phyloP scores from a whole-genome alignment of 35 echinoderm and acorn worm genomes.

The Apostichopus californicus region DNA sequence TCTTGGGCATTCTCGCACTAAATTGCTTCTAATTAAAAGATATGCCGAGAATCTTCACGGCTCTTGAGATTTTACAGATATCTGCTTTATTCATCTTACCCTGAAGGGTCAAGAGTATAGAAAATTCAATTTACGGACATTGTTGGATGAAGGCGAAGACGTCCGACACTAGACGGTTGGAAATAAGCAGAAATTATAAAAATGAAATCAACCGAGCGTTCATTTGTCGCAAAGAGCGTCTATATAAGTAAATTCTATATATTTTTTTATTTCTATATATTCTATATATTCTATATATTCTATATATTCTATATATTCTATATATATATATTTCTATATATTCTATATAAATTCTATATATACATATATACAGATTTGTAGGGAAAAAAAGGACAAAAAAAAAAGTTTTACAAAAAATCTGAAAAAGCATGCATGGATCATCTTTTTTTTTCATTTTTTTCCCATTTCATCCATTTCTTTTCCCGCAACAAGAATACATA shows the following conservation, averaged over 20 bases:
- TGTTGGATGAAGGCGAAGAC: background rate
- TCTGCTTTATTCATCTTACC: slow-evolving; percentile 4
- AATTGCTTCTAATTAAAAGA: background rate
- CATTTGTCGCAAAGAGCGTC: background rate
- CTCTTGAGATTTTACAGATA: background rate
- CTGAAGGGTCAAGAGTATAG: background rate
- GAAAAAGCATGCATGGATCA: too few species aligned
- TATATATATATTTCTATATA: too few species aligned
- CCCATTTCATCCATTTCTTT: too few species aligned
- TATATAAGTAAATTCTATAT: background rate
- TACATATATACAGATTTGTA: too few species aligned
- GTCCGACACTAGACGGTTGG: background rate
- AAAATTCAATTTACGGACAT: slow-evolving; percentile 35
- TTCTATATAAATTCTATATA: too few species aligned
- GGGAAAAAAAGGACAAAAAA: too few species aligned
- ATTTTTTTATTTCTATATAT: too few species aligned
- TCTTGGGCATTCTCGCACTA: background rate
- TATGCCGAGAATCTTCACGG: background rate
- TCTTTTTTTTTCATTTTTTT: too few species aligned
- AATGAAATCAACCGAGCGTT: background rate
- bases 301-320: too few species aligned
- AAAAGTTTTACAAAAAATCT: too few species aligned
- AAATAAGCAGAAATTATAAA: background rate
- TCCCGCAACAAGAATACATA: too few species aligned
- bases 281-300: too few species aligned